phyloP scores from a whole-genome alignment of 2,797 vertebrate species.

The Gadopsis bispinosus region DNA sequence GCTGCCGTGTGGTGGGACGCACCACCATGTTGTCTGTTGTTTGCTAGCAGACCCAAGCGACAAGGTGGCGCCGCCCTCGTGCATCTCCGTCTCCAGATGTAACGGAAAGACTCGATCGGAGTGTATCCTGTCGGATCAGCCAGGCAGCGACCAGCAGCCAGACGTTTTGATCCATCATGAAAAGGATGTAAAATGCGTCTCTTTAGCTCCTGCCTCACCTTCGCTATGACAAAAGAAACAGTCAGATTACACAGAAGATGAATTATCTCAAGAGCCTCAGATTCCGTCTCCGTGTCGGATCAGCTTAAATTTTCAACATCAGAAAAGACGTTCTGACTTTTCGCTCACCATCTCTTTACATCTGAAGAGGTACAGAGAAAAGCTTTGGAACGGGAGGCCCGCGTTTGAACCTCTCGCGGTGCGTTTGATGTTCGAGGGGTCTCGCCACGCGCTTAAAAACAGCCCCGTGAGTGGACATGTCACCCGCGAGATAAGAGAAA shows the following conservation, averaged over 20 bases:
- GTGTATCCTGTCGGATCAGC: neutral
- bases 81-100: neutral
- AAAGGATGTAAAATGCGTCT: neutral
- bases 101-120: neutral
- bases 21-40: too few relatives aligned
- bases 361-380: slow-evolving; percentile 21
- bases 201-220: neutral
- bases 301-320: slow-evolving; percentile 23
- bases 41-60: too few relatives aligned
- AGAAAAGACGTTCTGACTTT: slow-evolving; percentile 19
- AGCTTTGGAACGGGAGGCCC: slow-evolving; percentile 6
- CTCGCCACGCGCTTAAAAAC: slow-evolving; percentile 25
- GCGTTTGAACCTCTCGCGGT: slow-evolving; percentile 31
- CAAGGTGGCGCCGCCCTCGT: too few relatives aligned
- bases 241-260: neutral
- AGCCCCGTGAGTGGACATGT: slow-evolving; percentile 43
- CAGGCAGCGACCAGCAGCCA: too few relatives aligned
- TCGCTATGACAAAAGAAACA: neutral
- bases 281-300: neutral
- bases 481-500: slow-evolving; percentile 54
- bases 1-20: too few relatives aligned
- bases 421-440: slow-evolving; percentile 42
- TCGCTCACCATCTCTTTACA: neutral
- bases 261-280: neutral
- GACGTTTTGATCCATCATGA: neutral